A percentile compares a stretch with the other conserved stretches of the same genome.
phyloP scores from a whole-genome alignment of 1,140 invertebrate species.

The Orius insidiosus region DNA sequence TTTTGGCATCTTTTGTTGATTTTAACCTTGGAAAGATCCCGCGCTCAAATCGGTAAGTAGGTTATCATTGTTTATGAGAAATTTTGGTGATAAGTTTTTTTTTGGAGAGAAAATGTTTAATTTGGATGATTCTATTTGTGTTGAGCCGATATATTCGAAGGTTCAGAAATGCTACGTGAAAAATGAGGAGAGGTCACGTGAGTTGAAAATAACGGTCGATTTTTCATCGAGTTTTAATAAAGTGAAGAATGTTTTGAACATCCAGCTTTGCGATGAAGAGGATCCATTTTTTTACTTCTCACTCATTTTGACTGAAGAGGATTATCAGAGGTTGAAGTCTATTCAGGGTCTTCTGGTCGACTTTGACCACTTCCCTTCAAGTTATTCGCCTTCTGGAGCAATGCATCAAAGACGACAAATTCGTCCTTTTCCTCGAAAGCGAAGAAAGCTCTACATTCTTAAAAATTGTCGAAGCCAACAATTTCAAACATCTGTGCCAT shows the following conservation, averaged over 20 bases:
- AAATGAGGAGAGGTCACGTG: constrained; percentile 28
- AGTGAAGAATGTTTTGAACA: constrained; percentile 29
- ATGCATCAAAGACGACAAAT: constrained; percentile 29
- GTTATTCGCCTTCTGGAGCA: constrained; percentile 51
- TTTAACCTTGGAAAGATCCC: too few relatives aligned
- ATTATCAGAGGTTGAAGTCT: constrained; percentile 54
- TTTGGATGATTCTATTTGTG: constrained; percentile 26
- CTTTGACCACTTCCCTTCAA: constrained; percentile 60
- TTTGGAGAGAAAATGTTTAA: constrained; percentile 8
- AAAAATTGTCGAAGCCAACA: constrained; percentile 61
- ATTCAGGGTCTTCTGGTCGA: constrained; percentile 61
- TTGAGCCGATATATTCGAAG: constrained; percentile 29
- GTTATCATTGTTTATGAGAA: too few relatives aligned
- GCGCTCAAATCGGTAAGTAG: too few relatives aligned
- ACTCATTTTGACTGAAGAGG: constrained; percentile 45
- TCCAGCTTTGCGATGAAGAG: constrained; percentile 50
- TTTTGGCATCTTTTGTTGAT: too few relatives aligned
- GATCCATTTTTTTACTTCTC: constrained; percentile 57
- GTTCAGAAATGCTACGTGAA: constrained; percentile 30
- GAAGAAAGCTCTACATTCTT: constrained; percentile 33
- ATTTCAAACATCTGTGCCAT: constrained; percentile 61
- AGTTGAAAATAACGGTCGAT: constrained; percentile 29
- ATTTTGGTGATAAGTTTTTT: too few relatives aligned
- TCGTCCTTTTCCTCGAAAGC: constrained; percentile 14
- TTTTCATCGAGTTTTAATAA: constrained; percentile 28